These are phyloP conservation scores for Pseudochirops corinnae DNA, from an alignment of 2,797 vertebrate species.

Conservation along the genomic window DNA sequence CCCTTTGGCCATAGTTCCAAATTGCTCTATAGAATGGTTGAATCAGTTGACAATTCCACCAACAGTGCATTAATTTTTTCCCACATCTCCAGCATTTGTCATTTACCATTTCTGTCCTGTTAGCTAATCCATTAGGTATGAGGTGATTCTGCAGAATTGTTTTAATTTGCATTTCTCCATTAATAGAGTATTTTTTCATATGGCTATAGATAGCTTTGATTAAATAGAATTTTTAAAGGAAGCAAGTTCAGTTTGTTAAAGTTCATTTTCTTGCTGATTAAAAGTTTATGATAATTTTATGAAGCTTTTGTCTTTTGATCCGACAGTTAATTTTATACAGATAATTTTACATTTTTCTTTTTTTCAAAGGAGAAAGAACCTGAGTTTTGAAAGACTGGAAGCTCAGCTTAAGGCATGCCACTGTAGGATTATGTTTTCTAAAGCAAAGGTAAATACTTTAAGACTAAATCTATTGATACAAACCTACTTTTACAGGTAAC, in stretches of 20 bases:
- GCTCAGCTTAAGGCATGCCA: conserved; percentile 97
- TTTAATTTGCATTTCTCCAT: no score
- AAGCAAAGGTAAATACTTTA: conserved; percentile 91
- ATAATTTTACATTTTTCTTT: conserved; percentile 53
- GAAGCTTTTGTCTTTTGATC: conserved; percentile 44
- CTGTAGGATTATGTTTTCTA: conserved; percentile 94
- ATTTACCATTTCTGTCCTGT: no score
- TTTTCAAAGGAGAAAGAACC: conserved; percentile 87
- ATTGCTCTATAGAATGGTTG: no score
- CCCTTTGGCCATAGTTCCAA: no score
- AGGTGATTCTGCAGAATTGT: no score
- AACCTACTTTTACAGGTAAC: conserved; percentile 21
- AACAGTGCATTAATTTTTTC: no score
- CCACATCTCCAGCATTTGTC: no score
- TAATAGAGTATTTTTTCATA: no score
- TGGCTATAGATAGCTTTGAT: no score
- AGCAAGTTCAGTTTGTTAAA: conserved; percentile 36
- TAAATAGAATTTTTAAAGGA: conserved; percentile 15
- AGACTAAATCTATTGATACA: conserved; percentile 50
- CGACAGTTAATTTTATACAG: conserved; percentile 27
- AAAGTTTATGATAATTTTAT: conserved; percentile 34
- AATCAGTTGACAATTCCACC: no score
- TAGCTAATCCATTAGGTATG: no score
- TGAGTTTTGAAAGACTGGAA: conserved; percentile 95
- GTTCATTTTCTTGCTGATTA: conserved; percentile 48